These are phyloP conservation scores for Spermophilus dauricus DNA, from an alignment of 2,113 vertebrate genomes.

Conservation along the genomic window DNA sequence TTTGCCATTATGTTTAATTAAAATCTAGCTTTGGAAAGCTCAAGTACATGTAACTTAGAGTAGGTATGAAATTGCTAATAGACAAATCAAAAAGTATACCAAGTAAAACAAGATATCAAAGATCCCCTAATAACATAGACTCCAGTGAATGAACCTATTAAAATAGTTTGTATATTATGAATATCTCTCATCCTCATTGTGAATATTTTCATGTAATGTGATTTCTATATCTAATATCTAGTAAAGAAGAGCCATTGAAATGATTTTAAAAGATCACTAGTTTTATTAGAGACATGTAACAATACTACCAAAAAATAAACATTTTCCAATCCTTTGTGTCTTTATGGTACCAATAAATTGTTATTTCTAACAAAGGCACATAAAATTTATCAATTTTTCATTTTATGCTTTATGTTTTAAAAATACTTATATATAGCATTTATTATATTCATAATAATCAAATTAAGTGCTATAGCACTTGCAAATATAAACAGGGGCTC, in stretches of 20 bases:
- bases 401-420: background rate
- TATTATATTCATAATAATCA: background rate
- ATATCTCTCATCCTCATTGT: background rate
- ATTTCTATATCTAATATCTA: conserved; percentile 12
- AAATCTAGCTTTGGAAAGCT: conserved; percentile 65
- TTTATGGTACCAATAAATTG: background rate
- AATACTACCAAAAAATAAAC: background rate
- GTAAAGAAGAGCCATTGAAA: conserved; percentile 34
- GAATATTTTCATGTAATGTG: background rate
- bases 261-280: background rate
- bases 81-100: conserved; percentile 45
- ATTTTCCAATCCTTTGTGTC: background rate
- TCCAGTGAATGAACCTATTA: background rate
- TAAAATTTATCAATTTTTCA: background rate
- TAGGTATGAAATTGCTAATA: conserved; percentile 63
- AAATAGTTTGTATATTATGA: conserved; percentile 7
- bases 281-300: conserved; percentile 45
- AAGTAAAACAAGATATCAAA: conserved; percentile 62
- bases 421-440: background rate
- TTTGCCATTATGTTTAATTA: conserved; percentile 76
- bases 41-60: conserved; percentile 57
- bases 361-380: background rate
- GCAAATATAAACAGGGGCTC: background rate
- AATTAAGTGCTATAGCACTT: background rate
- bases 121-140: background rate